phyloP scores from a whole-genome alignment of 2,797 vertebrate species.

The Anguilla marmorata region DNA sequence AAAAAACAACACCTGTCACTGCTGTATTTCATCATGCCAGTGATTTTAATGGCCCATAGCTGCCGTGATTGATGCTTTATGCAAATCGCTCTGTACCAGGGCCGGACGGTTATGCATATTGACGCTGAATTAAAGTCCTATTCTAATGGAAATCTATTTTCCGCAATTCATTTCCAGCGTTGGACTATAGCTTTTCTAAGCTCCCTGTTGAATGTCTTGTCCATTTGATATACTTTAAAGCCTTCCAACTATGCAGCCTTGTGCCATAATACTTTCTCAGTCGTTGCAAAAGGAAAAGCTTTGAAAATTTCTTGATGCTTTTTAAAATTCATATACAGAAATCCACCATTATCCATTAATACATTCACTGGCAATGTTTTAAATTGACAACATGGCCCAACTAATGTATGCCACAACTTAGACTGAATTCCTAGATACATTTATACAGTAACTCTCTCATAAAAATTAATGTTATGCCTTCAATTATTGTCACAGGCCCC shows the following conservation, averaged over 20 bases:
- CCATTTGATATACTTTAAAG: not conserved
- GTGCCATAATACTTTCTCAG: not conserved
- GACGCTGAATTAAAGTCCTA: not conserved
- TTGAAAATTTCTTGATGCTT: not conserved
- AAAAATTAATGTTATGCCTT: not conserved
- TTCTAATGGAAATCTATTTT: not conserved
- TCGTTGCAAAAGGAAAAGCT: not conserved
- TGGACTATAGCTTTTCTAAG: not conserved
- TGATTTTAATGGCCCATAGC: not conserved
- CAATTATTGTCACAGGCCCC: not conserved
- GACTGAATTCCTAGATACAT: not conserved
- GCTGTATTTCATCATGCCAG: not conserved
- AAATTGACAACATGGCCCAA: not conserved
- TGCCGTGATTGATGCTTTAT: not conserved
- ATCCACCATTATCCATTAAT: not conserved
- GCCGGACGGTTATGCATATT: not conserved
- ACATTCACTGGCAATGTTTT: not conserved
- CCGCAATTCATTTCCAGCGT: not conserved
- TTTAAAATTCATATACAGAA: not conserved
- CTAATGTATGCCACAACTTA: not conserved
- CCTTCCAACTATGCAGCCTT: not conserved
- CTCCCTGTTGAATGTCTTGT: not conserved
- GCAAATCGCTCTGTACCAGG: not conserved
- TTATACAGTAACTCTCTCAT: not conserved
- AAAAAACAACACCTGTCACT: constrained; percentile 2